Evolutionary conservation across 2,888 invertebrate species (phyloP).

Genomic region (Kuschelorhynchus macadamiae): DNA sequence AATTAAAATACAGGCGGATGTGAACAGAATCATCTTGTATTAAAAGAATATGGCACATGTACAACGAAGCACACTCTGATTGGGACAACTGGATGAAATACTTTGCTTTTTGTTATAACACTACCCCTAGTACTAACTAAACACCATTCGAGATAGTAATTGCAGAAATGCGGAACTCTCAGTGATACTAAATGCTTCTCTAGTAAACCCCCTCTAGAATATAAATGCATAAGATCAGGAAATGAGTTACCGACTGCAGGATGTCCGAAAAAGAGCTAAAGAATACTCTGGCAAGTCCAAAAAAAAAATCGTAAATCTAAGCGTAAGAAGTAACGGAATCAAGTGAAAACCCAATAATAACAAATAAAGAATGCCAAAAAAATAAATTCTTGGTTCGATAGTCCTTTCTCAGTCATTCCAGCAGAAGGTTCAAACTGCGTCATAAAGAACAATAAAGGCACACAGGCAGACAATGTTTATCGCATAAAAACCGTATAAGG

Average conservation of each 20-base stretch:
- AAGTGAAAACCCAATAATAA: not conserved
- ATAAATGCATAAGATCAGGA: constrained; percentile 20
- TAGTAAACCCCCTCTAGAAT: not conserved
- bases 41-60: constrained; percentile 31
- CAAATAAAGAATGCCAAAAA: not conserved
- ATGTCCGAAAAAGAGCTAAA: too few species aligned
- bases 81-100: constrained; percentile 31
- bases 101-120: constrained; percentile 47
- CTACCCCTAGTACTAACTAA: constrained; percentile 15
- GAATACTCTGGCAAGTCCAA: too few species aligned
- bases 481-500: too few species aligned
- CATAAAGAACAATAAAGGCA: too few species aligned
- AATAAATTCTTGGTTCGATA: not conserved
- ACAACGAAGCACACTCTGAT: constrained; percentile 34
- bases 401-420: too few species aligned
- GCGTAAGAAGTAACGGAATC: too few species aligned
- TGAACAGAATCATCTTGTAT: too few species aligned
- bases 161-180: too few species aligned
- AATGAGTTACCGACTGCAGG: too few species aligned
- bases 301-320: not conserved
- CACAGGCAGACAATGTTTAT: too few species aligned
- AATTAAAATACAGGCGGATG: too few species aligned
- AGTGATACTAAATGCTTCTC: constrained; percentile 12
- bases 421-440: not conserved
- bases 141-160: too few species aligned